Conservation (phyloP, 2,888 invertebrate genomes). For the Hesperia comma region DNA sequence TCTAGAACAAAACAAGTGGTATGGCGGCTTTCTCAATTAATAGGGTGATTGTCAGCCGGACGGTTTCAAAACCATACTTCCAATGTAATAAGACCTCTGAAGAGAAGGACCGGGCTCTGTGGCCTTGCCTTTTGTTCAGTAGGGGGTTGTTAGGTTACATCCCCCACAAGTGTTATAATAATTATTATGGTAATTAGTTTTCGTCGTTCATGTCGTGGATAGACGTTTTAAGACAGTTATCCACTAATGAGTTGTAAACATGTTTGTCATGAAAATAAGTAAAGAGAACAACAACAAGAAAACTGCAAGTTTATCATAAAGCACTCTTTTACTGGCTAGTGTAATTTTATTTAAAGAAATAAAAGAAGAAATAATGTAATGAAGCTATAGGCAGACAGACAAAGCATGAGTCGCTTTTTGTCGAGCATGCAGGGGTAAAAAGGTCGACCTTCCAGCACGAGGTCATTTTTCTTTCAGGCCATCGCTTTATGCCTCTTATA, state of each 20-base stretch:
- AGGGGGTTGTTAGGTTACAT: too few relatives aligned
- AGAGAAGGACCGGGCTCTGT: too few relatives aligned
- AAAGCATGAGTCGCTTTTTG: constrained; percentile 35
- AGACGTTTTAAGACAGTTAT: too few relatives aligned
- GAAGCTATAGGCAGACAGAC: constrained; percentile 33
- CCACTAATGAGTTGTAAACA: not conserved
- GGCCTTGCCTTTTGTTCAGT: too few relatives aligned
- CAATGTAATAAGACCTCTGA: too few relatives aligned
- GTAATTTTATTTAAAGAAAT: constrained; percentile 27
- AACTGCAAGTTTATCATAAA: not conserved
- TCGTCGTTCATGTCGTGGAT: too few relatives aligned
- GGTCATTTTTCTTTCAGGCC: constrained; percentile 35
- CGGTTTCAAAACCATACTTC: too few relatives aligned
- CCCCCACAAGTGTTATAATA: too few relatives aligned
- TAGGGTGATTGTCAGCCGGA: too few relatives aligned
- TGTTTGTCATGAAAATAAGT: not conserved
- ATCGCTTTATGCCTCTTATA: constrained; percentile 29
- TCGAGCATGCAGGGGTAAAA: constrained; percentile 32
- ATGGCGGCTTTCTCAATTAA: too few relatives aligned
- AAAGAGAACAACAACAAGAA: not conserved
- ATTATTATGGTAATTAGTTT: too few relatives aligned
- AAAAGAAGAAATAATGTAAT: constrained; percentile 34
- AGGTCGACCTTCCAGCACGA: constrained; percentile 33
- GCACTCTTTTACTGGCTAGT: constrained; percentile 12
- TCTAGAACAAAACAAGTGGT: too few relatives aligned